phyloP scores from a whole-genome alignment of 2,113 vertebrate species.

The Noturus placidus region DNA sequence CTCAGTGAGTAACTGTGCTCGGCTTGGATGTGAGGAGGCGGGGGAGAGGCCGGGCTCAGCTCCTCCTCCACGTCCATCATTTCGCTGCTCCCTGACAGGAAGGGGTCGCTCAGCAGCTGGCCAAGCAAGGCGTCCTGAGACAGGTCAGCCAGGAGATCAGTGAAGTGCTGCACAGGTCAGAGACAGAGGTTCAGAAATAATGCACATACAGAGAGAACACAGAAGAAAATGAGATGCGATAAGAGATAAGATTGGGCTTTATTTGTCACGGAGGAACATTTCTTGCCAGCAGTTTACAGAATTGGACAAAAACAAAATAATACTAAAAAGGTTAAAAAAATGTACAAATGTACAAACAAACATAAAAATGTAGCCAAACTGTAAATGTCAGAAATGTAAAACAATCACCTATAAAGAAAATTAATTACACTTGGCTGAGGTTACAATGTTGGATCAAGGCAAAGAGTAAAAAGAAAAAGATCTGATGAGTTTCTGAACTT shows the following conservation, averaged over 20 bases:
- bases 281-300: too few relatives aligned
- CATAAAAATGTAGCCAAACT: not conserved
- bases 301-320: not conserved
- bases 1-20: slow-evolving; percentile 98
- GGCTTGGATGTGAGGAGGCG: slow-evolving; percentile 90
- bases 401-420: not conserved
- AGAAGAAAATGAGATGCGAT: not conserved
- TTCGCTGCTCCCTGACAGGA: slow-evolving; percentile 85
- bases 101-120: slow-evolving; percentile 95
- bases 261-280: not conserved
- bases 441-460: not conserved
- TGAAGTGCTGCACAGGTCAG: slow-evolving; percentile 84
- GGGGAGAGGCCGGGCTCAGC: slow-evolving; percentile 79
- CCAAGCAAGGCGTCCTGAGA: slow-evolving; percentile 92
- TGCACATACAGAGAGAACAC: not conserved
- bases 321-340: not conserved
- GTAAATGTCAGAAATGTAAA: not conserved
- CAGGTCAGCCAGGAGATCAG: slow-evolving; percentile 92
- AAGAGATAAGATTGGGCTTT: not conserved
- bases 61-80: slow-evolving; percentile 82
- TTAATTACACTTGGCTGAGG: not conserved
- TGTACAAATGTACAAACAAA: not conserved
- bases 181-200: not conserved
- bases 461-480: not conserved
- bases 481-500: not conserved